Base-by-base conservation (phyloP, 2,113 vertebrate species). In the Myiozetetes cayanensis region DNA sequence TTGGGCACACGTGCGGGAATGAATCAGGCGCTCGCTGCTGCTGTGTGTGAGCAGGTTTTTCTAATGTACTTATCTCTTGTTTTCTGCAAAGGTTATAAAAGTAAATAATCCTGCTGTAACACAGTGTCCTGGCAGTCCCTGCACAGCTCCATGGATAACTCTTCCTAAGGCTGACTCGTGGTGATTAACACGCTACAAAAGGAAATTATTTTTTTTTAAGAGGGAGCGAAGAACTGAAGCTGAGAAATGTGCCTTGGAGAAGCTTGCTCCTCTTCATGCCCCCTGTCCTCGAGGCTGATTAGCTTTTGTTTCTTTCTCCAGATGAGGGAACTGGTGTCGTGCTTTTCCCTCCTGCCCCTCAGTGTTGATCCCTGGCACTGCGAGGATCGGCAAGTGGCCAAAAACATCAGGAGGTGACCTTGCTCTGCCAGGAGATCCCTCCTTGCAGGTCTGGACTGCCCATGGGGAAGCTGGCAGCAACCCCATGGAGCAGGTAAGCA, bases 41-140 rank as follows among this genome's bases (percentile, higher is more conserved):
- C 19, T 49, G 21, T 4, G 10, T 31, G 50, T 0, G 5, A 85
- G 47, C 39, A 20, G 43, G 43, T 52, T 75, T 85, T 68, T 52
- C 72, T 75, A 28, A 31, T 33, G 43, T 19, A 41, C 56, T 76
- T 86, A 75, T 83, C 70, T 92, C 66, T 87, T 65, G 46, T 91
- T 97, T 93, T 93, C 70, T 89, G 15, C 27, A 87, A 91, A 78
- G 81, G 91, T 91, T 96, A 85, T 76, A 87, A 56, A 82, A 94
- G 66, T 87, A 95, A 96, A 91, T 91, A 95, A 93, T 89, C 66
- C 80, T 37, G 67, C 74, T 89, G 1, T 79, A 89, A 46, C 74
- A 82, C 59, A 50, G 63, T 13, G 58, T 85, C 80, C 74, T 89
- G 16, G 5, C 53, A 19, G 37, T 28, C 20, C 68, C 58, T 61